Evolutionary conservation across 2,888 invertebrate species (phyloP), one percentile per base, ranked within the genome.

Genomic region (Polymixis lichenea): DNA sequence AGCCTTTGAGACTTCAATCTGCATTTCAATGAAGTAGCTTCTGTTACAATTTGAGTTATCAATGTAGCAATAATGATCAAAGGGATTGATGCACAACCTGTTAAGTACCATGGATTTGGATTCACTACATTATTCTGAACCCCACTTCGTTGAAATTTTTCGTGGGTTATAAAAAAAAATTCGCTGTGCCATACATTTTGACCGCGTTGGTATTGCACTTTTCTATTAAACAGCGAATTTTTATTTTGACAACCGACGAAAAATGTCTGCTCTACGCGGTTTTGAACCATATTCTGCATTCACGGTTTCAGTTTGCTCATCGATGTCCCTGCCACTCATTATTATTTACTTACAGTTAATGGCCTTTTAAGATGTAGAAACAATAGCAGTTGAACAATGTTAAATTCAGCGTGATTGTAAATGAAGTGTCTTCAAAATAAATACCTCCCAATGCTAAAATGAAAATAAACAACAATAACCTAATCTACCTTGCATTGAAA

Each of bases 401-500:
- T n/a, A n/a, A 28, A 38, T 49, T 49, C 11, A 56, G 19, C 15
- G n/a, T 7, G 49, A 28, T n/a, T 19, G n/a, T 46, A n/a, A 67
- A 78, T 58, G 2, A 46, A 53, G 1, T 13, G 53, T 69, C 25
- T 61, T 1, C 17, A 28, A 38, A 81, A 38, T 49, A 79, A 43
- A 17, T 60, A 49, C n/a, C 4, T 15, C 8, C 17, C 13, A 71
- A 22, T 46, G 17, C 55, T 67, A 46, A 62, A 75, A 62, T 56
- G 13, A 58, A 74, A 78, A 72, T 62, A 46, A 77, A 77, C 53
- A 75, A 86, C 72, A 77, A 75, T 69, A 74, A 78, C 66, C 11
- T 73, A 68, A 75, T 78, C 75, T 64, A 51, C 62, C n/a, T 77
- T 74, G 66, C 74, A 80, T 73, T 60, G 38, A 79, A 73, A 77